Percentiles rank a stretch among this genome's conserved stretches.
These are phyloP conservation scores for Scomber japonicus DNA, from an alignment of 2,113 vertebrate species.

Conservation along the genomic window DNA sequence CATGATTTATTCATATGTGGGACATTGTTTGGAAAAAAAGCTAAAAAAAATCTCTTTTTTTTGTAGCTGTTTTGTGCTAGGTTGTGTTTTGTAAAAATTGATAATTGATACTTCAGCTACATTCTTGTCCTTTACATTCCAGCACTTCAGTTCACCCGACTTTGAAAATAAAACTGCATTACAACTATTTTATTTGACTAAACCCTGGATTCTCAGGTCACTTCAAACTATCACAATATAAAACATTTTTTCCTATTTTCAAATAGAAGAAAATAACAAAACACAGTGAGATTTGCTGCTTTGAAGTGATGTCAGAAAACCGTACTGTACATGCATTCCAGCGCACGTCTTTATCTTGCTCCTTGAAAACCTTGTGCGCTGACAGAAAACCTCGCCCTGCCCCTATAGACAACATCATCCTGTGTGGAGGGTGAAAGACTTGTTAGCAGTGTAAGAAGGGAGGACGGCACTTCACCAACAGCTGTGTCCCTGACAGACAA, in stretches of 20 bases:
- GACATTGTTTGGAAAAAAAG: not conserved
- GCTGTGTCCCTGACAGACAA: slow-evolving; percentile 99
- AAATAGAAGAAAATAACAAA: slow-evolving; percentile 31
- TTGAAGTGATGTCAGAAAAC: slow-evolving; percentile 18
- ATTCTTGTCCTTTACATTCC: not conserved
- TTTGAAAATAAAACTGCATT: slow-evolving; percentile 16
- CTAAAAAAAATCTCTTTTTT: slow-evolving; percentile 3
- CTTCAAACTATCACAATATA: not conserved
- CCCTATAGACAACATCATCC: slow-evolving; percentile 26
- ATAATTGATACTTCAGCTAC: slow-evolving; percentile 13
- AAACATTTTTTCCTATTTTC: not conserved
- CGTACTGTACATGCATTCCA: not conserved
- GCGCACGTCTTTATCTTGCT: slow-evolving; percentile 3
- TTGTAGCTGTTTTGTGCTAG: not conserved
- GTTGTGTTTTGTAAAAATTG: not conserved
- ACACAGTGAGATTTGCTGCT: slow-evolving; percentile 14
- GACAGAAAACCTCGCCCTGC: slow-evolving; percentile 17
- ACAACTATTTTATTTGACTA: not conserved
- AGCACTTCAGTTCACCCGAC: not conserved
- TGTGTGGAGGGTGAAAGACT: slow-evolving; percentile 38
- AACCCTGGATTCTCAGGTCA: slow-evolving; percentile 34
- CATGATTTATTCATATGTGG: not conserved
- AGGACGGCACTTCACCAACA: slow-evolving; percentile 87
- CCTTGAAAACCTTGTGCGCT: slow-evolving; percentile 16
- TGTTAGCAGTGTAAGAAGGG: slow-evolving; percentile 45